Base-by-base conservation (phyloP, 1,140 invertebrate species). In the Cydia fagiglandana region DNA sequence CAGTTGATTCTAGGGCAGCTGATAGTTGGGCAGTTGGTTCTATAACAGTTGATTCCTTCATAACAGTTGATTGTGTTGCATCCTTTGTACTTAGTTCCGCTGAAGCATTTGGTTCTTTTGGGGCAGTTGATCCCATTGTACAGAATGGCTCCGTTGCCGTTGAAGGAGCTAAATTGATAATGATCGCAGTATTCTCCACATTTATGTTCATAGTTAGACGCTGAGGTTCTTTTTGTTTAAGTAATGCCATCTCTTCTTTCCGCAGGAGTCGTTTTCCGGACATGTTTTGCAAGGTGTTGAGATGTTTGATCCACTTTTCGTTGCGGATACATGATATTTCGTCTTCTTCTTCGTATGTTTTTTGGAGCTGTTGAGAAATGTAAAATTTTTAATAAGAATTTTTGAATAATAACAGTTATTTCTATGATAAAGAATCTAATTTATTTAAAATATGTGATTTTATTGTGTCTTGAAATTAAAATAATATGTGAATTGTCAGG, bases 231-330 rank as follows among this genome's bases (percentile, higher is more conserved):
- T 24, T 61, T 24, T 61, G 7, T 61, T 61, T 10, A 10, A 61
- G 80, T 15, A 75, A 34, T n/a, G 47, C 74, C 1, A 76, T 73
- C 28, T 79, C 66, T 34, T 80, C 77, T 10, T 75, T 74, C 34
- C 82, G 83, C 0, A 86, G 13, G 7, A 90, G 66, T 17, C 82
- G 64, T 0, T 80, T 28, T 6, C 87, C 86, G 0, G 86, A 83
- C 0, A 75, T 28, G 2, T 64, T 78, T 76, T 91, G 86, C 47
- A 88, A 70, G 1, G 76, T 75, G 47, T 82, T 81, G 7, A 91
- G 77, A 15, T 86, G 84, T 30, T 84, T 86, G 17, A 91, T 84
- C 81, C 83, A 86, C 56, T 87, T 88, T 30, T 86, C 76, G 76
- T 89, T 88, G 3, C 73, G 76, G 81, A 75, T 86, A 76, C 66